Base-by-base conservation (phyloP, 2,113 vertebrate genomes). In the Regulus satrapa region DNA sequence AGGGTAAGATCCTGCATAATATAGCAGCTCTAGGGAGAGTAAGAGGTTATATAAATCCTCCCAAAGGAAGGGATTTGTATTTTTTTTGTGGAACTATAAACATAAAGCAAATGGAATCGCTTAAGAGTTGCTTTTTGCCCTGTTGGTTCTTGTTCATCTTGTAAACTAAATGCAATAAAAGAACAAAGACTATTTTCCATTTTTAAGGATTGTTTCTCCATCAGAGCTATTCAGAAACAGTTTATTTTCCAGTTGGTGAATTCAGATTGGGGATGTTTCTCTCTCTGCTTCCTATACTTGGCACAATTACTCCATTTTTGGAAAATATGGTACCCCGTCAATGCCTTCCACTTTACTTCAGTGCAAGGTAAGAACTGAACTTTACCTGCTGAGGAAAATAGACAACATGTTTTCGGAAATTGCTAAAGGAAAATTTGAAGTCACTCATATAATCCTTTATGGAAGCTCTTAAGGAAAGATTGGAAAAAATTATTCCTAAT, bases 81-180 rank as follows among this genome's bases (percentile, higher is more conserved):
- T 94, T 94, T 94, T 82, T 97, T 93, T 62, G 67, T 21, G 78
- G 51, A 95, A 83, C 74, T 66, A 84, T 94, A 96, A 89, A 85
- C 73, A 85, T 59, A 92, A 94, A 95, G 72, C 68, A 96, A 97
- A 95, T 87, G 73, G 84, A 95, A 96, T 93, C 2, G 2, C 48
- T 97, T 96, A 89, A 82, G 82, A 78, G n/a, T 51, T 43, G 14
- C 56, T 95, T 11, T 94, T 97, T 94, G 75, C 78, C 86, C 56
- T 88, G 8, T 19, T 92, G 43, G 88, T 63, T 74, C 69, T 74
- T 94, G 91, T 69, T 81, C 80, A 68, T 67, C 90, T 87, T 82
- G 55, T 94, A 95, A 97, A 94, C 67, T 51, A 64, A 96, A 94
- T 51, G 68, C 62, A 96, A 95, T 94, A 96, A 92, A 95, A 96